phyloP scores from a whole-genome alignment of 2,113 vertebrate genomes.

The Calypte anna region DNA sequence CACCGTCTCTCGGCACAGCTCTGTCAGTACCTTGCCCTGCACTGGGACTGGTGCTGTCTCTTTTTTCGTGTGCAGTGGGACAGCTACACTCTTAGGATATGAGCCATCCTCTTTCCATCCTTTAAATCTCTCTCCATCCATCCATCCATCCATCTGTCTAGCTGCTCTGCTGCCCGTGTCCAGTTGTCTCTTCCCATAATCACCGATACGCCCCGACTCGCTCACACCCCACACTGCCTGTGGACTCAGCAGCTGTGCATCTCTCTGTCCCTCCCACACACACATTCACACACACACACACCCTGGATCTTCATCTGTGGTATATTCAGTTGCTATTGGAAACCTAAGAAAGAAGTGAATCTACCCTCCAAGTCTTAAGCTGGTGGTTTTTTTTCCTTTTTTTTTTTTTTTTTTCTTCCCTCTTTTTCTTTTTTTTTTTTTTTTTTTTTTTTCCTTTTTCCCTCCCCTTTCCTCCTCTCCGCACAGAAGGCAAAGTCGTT shows the following conservation, averaged over 20 bases:
- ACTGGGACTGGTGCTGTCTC: neutral
- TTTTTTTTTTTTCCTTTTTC: neutral
- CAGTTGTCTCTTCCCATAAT: slow-evolving; percentile 28
- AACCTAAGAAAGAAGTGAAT: slow-evolving; percentile 86
- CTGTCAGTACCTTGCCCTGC: neutral
- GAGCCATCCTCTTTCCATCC: neutral
- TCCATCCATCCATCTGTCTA: neutral
- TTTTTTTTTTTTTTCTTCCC: neutral
- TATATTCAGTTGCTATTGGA: slow-evolving; percentile 85
- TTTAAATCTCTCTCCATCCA: neutral
- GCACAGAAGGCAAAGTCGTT: slow-evolving; percentile 74
- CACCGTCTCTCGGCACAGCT: accelerated
- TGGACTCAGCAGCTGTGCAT: slow-evolving; percentile 70
- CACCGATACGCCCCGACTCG: neutral
- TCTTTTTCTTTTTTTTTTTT: slow-evolving; percentile 46
- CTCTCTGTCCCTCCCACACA: slow-evolving; percentile 48
- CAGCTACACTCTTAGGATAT: neutral
- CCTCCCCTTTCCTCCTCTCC: slow-evolving; percentile 62
- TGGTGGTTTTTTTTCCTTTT: slow-evolving; percentile 42
- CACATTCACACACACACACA: slow-evolving; percentile 23
- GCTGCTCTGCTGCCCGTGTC: neutral
- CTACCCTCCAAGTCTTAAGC: slow-evolving; percentile 82
- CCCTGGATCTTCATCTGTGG: slow-evolving; percentile 80
- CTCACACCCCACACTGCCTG: slow-evolving; percentile 60
- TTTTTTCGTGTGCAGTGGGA: neutral